phyloP scores from a whole-genome alignment of 2,888 invertebrate genomes.

The Philhelius pedissequus region DNA sequence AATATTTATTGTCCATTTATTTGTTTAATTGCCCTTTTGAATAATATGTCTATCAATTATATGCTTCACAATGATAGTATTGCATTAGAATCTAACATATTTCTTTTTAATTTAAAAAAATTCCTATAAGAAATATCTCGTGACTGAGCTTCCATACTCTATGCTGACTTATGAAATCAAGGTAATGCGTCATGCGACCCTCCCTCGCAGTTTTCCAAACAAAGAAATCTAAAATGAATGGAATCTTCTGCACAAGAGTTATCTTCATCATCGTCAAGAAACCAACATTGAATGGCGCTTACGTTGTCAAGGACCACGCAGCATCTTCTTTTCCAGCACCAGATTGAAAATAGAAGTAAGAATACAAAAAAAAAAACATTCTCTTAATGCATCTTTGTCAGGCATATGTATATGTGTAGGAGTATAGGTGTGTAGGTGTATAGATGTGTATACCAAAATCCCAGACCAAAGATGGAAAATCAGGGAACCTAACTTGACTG shows the following conservation, averaged over 20 bases:
- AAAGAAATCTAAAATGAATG: not conserved
- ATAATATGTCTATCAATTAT: too few relatives aligned
- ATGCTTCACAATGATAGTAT: too few relatives aligned
- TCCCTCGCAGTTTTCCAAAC: too few relatives aligned
- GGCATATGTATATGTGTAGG: not conserved
- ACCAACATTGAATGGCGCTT: constrained; percentile 47
- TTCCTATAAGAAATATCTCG: too few relatives aligned
- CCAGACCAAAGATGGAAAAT: not conserved
- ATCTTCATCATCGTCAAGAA: constrained; percentile 6
- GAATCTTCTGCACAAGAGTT: not conserved
- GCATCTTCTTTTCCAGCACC: not conserved
- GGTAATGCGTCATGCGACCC: too few relatives aligned
- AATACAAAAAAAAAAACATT: constrained; percentile 6
- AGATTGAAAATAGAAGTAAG: not conserved
- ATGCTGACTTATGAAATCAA: too few relatives aligned
- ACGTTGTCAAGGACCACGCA: constrained; percentile 45
- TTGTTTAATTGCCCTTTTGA: too few relatives aligned
- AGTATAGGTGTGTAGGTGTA: too few relatives aligned
- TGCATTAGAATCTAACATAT: too few relatives aligned
- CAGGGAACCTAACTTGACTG: not conserved
- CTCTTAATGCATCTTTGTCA: constrained; percentile 24
- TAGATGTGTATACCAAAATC: not conserved
- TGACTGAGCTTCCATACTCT: too few relatives aligned
- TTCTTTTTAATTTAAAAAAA: too few relatives aligned
- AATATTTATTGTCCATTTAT: too few relatives aligned